These are phyloP conservation scores for Leptinotarsa peninsularis DNA, from an alignment of 2,888 invertebrate species.

Conservation along the genomic window DNA sequence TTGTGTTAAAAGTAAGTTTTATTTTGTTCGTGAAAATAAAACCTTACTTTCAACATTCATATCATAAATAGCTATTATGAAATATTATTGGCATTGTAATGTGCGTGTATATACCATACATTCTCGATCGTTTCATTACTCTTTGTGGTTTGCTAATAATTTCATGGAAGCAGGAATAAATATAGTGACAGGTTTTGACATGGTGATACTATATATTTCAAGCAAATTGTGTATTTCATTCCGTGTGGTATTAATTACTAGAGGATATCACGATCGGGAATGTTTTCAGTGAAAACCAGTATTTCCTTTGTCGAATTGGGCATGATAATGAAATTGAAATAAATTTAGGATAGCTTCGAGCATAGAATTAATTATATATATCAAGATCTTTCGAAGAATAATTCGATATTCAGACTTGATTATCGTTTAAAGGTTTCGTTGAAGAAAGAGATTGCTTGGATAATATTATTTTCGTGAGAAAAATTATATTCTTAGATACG, in stretches of 20 bases:
- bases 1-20: too few relatives aligned
- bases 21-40: too few relatives aligned
- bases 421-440: background rate
- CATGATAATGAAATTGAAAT: constrained; percentile 6
- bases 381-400: background rate
- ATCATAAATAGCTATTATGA: too few relatives aligned
- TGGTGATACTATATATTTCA: background rate
- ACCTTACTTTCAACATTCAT: too few relatives aligned
- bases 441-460: too few relatives aligned
- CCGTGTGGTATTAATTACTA: background rate
- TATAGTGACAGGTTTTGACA: background rate
- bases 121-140: background rate
- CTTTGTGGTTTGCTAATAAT: background rate
- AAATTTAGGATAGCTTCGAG: background rate
- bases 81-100: background rate
- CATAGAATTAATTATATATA: background rate
- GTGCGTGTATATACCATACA: background rate
- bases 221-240: background rate
- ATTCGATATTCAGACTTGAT: background rate
- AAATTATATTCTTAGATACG: too few relatives aligned
- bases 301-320: background rate
- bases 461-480: too few relatives aligned
- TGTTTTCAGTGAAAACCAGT: background rate
- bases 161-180: background rate
- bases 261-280: background rate